phyloP scores from a whole-genome alignment of 1,140 invertebrate genomes.

The Thaumatotibia leucotreta region DNA sequence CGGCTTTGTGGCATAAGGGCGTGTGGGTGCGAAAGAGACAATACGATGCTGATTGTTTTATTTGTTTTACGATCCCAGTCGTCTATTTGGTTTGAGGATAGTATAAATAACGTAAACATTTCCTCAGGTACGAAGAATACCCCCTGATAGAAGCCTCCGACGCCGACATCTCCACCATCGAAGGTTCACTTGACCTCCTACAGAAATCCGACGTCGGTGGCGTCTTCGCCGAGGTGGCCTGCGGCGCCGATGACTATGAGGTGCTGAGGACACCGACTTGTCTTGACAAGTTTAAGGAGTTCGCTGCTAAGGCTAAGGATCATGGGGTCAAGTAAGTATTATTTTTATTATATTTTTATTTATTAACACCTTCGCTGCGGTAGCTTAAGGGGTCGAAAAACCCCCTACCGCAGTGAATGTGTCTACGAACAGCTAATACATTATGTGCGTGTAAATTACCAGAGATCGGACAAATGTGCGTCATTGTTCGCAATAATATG shows the following conservation, averaged over 20 bases:
- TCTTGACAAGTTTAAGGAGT: slow-evolving; percentile 51
- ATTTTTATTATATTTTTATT: not conserved
- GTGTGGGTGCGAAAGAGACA: too few species aligned
- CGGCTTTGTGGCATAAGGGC: too few species aligned
- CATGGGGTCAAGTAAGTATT: slow-evolving; percentile 57
- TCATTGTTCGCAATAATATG: too few species aligned
- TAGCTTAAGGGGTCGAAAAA: too few species aligned
- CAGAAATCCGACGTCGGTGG: slow-evolving; percentile 74
- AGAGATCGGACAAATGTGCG: too few species aligned
- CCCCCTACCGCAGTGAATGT: too few species aligned
- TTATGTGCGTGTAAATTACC: too few species aligned
- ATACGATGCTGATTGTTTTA: too few species aligned
- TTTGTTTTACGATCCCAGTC: too few species aligned
- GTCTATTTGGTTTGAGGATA: too few species aligned
- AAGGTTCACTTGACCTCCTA: slow-evolving; percentile 74
- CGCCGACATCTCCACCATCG: slow-evolving; percentile 29
- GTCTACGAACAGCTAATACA: too few species aligned
- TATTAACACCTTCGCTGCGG: too few species aligned
- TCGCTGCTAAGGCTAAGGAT: slow-evolving; percentile 61
- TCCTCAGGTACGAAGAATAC: slow-evolving; percentile 77
- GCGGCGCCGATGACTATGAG: slow-evolving; percentile 39
- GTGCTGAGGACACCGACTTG: slow-evolving; percentile 37
- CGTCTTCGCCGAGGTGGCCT: slow-evolving; percentile 42
- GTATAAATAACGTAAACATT: not conserved
- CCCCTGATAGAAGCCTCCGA: slow-evolving; percentile 77